A percentile compares a stretch with the other conserved stretches of the same genome.
Evolutionary conservation across 2,797 vertebrate genomes (phyloP).

Genomic region (Mycteria americana): DNA sequence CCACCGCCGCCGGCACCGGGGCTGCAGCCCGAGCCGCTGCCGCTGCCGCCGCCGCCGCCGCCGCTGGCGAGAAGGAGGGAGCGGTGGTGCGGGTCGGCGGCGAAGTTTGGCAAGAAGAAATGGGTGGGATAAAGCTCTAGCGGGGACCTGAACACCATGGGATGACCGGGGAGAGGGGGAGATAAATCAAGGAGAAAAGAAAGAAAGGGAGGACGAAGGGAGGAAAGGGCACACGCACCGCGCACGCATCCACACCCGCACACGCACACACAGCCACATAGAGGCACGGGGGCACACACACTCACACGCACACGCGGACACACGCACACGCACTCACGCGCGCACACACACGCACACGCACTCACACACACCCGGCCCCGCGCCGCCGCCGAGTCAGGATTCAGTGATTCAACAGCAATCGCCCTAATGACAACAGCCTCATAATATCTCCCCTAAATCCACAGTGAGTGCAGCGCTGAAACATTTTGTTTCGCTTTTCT

Average conservation of each 20-base stretch:
- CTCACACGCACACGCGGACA: constrained; percentile 45
- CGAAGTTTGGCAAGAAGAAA: constrained; percentile 99
- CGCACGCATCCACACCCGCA: constrained; percentile 78
- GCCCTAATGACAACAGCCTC: constrained; percentile 99
- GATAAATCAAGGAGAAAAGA: constrained; percentile 84
- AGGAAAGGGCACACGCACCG: constrained; percentile 76
- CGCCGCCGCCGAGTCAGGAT: constrained; percentile 87
- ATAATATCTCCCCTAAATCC: constrained; percentile 99
- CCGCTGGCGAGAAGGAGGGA: constrained; percentile 93
- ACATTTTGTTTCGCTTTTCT: constrained; percentile 99
- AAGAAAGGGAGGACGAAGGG: constrained; percentile 75
- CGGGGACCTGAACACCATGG: constrained; percentile 99
- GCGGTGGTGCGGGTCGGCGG: constrained; percentile 95
- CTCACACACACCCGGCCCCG: constrained; percentile 70
- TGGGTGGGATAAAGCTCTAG: constrained; percentile 99
- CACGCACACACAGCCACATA: constrained; percentile 78
- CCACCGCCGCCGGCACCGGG: constrained; percentile 82
- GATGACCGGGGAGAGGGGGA: constrained; percentile 95
- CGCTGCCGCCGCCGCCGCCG: constrained; percentile 76
- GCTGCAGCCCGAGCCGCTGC: constrained; percentile 71
- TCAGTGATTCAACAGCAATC: constrained; percentile 97
- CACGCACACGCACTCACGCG: constrained; percentile 14
- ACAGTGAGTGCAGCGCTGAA: constrained; percentile 99
- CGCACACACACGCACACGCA: background rate
- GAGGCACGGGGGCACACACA: constrained; percentile 68